Evolutionary conservation across 1,140 invertebrate species (phyloP).

Genomic region (Saccostrea echinata): DNA sequence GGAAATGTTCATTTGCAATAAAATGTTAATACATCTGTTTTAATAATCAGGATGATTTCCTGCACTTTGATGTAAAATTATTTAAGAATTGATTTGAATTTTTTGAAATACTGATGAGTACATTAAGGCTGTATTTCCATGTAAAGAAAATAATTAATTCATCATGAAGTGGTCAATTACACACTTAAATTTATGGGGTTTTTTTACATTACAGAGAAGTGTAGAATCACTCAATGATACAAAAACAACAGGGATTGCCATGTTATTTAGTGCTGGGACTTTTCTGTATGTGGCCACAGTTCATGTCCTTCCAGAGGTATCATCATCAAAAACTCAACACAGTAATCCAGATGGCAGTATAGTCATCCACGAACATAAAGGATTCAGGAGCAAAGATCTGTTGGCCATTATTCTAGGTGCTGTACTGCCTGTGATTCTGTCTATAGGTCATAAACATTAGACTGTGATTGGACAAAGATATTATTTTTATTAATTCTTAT

Average conservation of each 20-base stretch:
- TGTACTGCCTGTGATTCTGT: slow-evolving; percentile 91
- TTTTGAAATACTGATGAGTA: too few species aligned
- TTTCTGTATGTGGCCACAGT: slow-evolving; percentile 99
- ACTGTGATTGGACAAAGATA: background rate
- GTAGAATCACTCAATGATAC: slow-evolving; percentile 85
- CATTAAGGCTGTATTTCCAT: too few species aligned
- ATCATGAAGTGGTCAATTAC: too few species aligned
- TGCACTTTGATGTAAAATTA: too few species aligned
- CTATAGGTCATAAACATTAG: slow-evolving; percentile 93
- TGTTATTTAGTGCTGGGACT: slow-evolving; percentile 99
- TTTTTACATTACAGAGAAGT: slow-evolving; percentile 78
- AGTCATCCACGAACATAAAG: slow-evolving; percentile 81
- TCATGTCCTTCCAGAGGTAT: slow-evolving; percentile 96
- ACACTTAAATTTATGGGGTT: too few species aligned
- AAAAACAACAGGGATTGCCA: slow-evolving; percentile 96
- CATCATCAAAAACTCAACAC: slow-evolving; percentile 72
- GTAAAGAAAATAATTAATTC: too few species aligned
- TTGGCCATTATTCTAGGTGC: slow-evolving; percentile 91
- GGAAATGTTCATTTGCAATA: too few species aligned
- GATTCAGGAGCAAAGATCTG: slow-evolving; percentile 89
- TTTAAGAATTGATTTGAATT: too few species aligned
- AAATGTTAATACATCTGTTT: too few species aligned
- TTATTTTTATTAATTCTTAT: slow-evolving; percentile 12
- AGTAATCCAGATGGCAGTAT: slow-evolving; percentile 80
- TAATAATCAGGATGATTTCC: too few species aligned